Percentiles rank a stretch among this genome's conserved stretches.
Conservation (phyloP, 2,113 vertebrate genomes). For the Crotalus tigris region DNA sequence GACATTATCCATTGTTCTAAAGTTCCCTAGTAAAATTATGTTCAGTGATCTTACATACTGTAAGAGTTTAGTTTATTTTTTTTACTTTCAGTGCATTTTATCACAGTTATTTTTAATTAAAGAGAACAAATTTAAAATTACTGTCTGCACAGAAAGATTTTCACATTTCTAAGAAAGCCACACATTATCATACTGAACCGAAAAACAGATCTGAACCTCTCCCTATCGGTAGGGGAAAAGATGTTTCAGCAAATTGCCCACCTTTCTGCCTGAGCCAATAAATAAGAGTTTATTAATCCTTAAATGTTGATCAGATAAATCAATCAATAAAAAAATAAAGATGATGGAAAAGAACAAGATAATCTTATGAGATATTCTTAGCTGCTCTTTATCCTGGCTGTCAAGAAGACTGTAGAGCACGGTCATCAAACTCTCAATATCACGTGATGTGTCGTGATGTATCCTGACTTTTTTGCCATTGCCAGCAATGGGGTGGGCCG, state of each 20-base stretch:
- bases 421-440: too few species aligned
- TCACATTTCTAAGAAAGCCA: slow-evolving; percentile 21
- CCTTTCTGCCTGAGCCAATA: slow-evolving; percentile 27
- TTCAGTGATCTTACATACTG: not conserved
- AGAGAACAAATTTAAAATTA: slow-evolving; percentile 5
- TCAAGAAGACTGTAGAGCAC: not conserved
- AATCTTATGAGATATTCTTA: slow-evolving; percentile 39
- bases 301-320: slow-evolving; percentile 54
- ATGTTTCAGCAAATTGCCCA: slow-evolving; percentile 43
- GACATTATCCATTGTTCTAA: not conserved
- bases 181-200: slow-evolving; percentile 16
- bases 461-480: too few species aligned
- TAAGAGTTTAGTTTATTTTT: not conserved
- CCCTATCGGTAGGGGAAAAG: slow-evolving; percentile 12
- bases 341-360: slow-evolving; percentile 44
- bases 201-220: slow-evolving; percentile 36
- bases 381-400: not conserved
- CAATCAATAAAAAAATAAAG: slow-evolving; percentile 39
- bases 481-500: too few species aligned
- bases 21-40: not conserved
- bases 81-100: not conserved
- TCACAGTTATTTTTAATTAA: not conserved
- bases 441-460: too few species aligned
- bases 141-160: slow-evolving; percentile 24
- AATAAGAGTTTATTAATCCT: slow-evolving; percentile 43